phyloP scores from a whole-genome alignment of 2,797 vertebrate species.

The Dromococcyx pavoninus region DNA sequence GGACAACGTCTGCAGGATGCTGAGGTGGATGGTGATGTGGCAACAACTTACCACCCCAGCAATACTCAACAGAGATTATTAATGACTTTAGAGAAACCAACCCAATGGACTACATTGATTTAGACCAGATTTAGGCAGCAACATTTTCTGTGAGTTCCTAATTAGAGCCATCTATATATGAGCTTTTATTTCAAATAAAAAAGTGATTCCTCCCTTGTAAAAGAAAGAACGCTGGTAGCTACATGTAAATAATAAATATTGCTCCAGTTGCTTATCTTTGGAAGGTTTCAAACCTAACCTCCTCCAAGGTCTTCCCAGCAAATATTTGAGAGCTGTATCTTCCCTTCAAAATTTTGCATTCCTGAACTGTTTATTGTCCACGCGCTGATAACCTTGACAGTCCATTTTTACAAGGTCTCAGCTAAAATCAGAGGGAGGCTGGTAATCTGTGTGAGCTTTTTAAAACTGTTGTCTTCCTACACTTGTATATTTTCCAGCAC shows the following conservation, averaged over 20 bases:
- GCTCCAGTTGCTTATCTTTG: constrained; percentile 8
- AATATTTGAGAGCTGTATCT: constrained; percentile 6
- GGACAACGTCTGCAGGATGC: background rate
- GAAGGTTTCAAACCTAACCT: constrained; percentile 24
- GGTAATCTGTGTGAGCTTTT: background rate
- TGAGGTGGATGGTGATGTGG: background rate
- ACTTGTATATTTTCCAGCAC: background rate
- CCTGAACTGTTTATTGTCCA: constrained; percentile 34
- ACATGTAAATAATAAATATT: constrained; percentile 39
- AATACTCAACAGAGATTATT: background rate
- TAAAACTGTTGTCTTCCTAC: background rate
- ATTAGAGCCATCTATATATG: background rate
- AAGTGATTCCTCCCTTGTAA: background rate
- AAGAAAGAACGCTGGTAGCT: background rate
- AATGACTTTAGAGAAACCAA: background rate
- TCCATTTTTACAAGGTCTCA: constrained; percentile 48
- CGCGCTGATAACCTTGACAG: background rate
- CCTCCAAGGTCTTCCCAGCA: constrained; percentile 24
- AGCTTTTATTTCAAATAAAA: constrained; percentile 17
- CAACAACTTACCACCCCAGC: background rate
- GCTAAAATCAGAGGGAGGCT: background rate
- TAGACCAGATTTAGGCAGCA: background rate
- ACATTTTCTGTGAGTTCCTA: background rate
- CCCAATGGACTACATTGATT: background rate
- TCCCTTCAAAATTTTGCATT: constrained; percentile 39